Evolutionary conservation across 2,113 vertebrate species (phyloP).

Genomic region (Rafetus swinhoei): DNA sequence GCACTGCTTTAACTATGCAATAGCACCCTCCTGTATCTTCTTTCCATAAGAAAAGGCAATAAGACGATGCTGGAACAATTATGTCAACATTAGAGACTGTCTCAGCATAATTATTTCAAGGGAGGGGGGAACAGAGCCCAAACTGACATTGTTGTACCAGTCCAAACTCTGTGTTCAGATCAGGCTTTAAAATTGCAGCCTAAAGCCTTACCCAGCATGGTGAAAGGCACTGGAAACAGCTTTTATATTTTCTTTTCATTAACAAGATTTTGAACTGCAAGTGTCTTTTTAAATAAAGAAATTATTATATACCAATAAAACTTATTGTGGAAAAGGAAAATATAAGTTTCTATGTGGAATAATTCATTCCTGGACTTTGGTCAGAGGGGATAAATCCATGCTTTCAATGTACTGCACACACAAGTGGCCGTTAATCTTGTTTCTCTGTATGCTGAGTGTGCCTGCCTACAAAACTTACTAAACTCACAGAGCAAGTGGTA

Average conservation of each 20-base stretch:
- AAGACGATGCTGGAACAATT: neutral
- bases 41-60: neutral
- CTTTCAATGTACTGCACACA: neutral
- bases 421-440: constrained; percentile 7
- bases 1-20: neutral
- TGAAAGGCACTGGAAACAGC: neutral
- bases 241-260: neutral
- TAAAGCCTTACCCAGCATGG: neutral
- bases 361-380: constrained; percentile 48
- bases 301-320: neutral
- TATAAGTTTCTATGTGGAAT: neutral
- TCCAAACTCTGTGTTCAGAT: neutral
- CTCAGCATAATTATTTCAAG: neutral
- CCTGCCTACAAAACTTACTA: neutral
- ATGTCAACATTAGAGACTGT: neutral
- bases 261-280: neutral
- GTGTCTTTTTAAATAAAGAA: neutral
- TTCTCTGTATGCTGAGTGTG: neutral
- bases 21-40: neutral
- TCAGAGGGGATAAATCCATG: neutral
- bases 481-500: neutral
- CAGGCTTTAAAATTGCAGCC: rapidly evolving
- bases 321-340: neutral
- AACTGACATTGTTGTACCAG: neutral
- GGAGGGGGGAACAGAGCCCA: rapidly evolving